phyloP scores from a whole-genome alignment of 2,797 vertebrate genomes.

The Urophycis tenuis region DNA sequence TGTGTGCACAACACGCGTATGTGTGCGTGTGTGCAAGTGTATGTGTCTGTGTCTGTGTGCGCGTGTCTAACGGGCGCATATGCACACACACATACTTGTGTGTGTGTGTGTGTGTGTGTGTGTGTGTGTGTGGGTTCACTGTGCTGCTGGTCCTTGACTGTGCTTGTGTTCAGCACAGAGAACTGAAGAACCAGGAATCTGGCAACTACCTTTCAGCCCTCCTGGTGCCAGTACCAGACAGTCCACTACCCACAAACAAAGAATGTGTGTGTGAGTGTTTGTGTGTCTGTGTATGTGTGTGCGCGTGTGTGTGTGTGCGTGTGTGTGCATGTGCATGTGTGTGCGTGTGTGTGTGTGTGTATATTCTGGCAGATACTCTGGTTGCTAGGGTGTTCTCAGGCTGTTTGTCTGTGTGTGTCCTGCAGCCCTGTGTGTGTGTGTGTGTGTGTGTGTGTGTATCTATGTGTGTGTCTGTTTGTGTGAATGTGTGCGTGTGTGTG shows the following conservation, averaged over 20 bases:
- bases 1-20: too few relatives aligned
- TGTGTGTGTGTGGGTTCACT: conserved; percentile 19
- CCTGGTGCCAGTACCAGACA: conserved; percentile 52
- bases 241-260: conserved; percentile 56
- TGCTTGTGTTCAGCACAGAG: conserved; percentile 48
- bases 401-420: conserved; percentile 63
- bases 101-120: conserved; percentile 8
- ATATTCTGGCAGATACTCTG: conserved; percentile 58
- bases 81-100: too few relatives aligned
- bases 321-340: too few relatives aligned
- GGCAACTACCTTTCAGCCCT: conserved; percentile 64
- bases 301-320: too few relatives aligned
- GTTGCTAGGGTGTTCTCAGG: conserved; percentile 68
- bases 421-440: conserved; percentile 47
- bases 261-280: conserved; percentile 34
- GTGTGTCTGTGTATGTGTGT: too few relatives aligned
- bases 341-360: conserved; percentile 8
- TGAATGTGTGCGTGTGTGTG: too few relatives aligned
- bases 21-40: too few relatives aligned
- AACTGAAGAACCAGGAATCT: conserved; percentile 53
- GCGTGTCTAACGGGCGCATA: too few relatives aligned
- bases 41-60: neutral
- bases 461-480: neutral
- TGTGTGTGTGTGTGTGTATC: neutral
- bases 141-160: conserved; percentile 40